phyloP scores from a whole-genome alignment of 1,140 invertebrate genomes.

The Onthophagus taurus region DNA sequence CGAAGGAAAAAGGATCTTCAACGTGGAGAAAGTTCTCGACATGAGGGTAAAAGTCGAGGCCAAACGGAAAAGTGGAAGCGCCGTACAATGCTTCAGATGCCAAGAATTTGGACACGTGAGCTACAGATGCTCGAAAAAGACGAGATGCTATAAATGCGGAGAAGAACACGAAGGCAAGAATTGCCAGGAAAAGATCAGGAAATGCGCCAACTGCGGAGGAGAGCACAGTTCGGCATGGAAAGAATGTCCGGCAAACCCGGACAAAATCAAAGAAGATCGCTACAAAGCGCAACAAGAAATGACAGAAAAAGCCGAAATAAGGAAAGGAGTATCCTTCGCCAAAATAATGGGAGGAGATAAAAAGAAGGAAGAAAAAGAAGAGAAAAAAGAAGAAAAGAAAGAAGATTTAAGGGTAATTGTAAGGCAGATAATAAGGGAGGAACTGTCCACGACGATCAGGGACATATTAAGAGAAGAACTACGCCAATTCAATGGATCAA shows the following conservation, averaged over 20 bases:
- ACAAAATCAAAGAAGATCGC: neutral
- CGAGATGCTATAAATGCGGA: neutral
- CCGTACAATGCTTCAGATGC: no score
- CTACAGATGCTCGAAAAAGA: neutral
- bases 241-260: neutral
- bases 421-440: no score
- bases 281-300: neutral
- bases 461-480: no score
- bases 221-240: neutral
- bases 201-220: conserved; percentile 5
- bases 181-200: neutral
- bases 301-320: neutral
- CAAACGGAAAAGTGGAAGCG: no score
- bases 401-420: no score
- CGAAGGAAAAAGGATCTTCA: no score
- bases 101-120: neutral
- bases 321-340: neutral
- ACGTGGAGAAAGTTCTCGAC: no score
- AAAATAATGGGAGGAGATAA: neutral
- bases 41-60: no score
- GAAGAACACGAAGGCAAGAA: neutral
- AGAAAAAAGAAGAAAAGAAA: no score
- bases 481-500: no score
- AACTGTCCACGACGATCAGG: no score
- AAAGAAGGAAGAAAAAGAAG: no score